Evolutionary conservation across 2,888 invertebrate species (phyloP), one percentile per base, ranked within the genome.

Genomic region (Acholoe squamosa): DNA sequence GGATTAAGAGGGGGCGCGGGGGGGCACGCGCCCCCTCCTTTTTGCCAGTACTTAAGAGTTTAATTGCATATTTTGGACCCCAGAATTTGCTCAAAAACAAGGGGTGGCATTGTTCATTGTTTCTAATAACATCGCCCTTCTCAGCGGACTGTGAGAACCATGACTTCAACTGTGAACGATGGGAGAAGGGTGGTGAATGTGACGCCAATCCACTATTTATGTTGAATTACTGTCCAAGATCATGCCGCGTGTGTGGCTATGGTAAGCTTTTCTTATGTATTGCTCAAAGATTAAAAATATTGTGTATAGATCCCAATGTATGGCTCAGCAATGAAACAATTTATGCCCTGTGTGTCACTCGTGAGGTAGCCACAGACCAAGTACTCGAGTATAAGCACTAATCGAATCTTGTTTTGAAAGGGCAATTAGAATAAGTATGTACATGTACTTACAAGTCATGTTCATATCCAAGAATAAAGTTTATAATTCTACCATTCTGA

Each of bases 131-230:
- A n/a, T n/a, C n/a, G n/a, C n/a, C n/a, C n/a, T n/a, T n/a, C 28
- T 7, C 25, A 77, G 84, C 34, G 16, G 84, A 84, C 25, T 84
- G 84, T 84, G n/a, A 84, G n/a, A 84, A 51, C 33, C 22, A 84
- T 43, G 84, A 84, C 43, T 84, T 33, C 7, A 84, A 84, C 84
- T 84, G 84, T 25, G 84, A 84, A 16, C 7, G 10, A 33, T 84
- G 84, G 84, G 84, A 10, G 84, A 25, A 0, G 22, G n/a, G 3
- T 31, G 84, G 84, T 0, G 84, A 84, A 33, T 84, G 84, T 84
- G 84, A 84, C 43, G 51, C 43, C 43, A 84, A 84, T 25, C 84
- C 84, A 5, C 25, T 22, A 0, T 84, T 84, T 25, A 84, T 84
- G 84, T 43, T 84, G 16, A n/a, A 3, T 19, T 84, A 84, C 43